These are phyloP conservation scores for Anisognathus igniventris DNA, from an alignment of 2,797 vertebrate species.

Conservation along the genomic window DNA sequence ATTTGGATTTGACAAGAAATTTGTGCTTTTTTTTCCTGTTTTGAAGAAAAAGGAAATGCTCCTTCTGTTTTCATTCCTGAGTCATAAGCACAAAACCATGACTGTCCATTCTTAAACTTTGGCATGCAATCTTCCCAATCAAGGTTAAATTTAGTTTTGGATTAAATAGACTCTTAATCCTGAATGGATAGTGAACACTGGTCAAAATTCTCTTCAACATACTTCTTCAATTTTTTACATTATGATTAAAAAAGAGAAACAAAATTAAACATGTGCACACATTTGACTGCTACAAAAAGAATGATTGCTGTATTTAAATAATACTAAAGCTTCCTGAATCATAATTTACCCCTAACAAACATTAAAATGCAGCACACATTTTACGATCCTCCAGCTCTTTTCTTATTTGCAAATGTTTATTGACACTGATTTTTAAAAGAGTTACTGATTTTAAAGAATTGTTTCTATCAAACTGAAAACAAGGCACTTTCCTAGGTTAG, in stretches of 20 bases:
- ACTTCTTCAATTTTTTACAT: neutral
- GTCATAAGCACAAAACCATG: neutral
- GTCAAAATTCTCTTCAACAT: neutral
- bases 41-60: neutral
- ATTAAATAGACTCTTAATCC: neutral
- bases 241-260: neutral
- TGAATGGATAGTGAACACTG: neutral
- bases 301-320: neutral
- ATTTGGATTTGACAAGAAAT: neutral
- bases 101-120: neutral
- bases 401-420: slow-evolving; percentile 48
- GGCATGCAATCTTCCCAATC: neutral
- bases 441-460: slow-evolving; percentile 51
- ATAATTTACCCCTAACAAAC: neutral
- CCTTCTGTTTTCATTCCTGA: neutral
- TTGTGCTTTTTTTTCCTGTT: neutral
- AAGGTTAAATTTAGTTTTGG: neutral
- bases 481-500: slow-evolving; percentile 57
- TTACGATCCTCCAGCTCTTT: neutral
- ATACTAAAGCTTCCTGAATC: neutral
- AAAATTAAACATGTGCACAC: neutral
- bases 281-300: neutral
- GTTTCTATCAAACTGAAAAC: slow-evolving; percentile 66
- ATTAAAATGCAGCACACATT: slow-evolving; percentile 14
- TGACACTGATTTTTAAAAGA: slow-evolving; percentile 49